Base-by-base conservation (phyloP, 2,113 vertebrate species). In the Syrrhaptes paradoxus region DNA sequence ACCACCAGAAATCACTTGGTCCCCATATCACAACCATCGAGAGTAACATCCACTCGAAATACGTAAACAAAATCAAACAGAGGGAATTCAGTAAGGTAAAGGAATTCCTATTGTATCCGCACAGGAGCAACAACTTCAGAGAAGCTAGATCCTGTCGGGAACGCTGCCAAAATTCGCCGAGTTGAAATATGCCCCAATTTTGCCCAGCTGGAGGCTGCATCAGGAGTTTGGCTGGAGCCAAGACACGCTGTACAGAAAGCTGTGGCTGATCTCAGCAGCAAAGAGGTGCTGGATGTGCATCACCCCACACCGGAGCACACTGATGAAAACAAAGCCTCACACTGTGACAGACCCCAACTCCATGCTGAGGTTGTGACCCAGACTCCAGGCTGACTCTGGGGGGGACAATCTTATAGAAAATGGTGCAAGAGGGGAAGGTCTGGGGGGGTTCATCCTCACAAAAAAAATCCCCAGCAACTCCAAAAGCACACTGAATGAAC, bases 11-110 rank as follows among this genome's bases (percentile, higher is more conserved):
- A 58, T 41, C 2, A 7, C 31, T n/a, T 55, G 48, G 34, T 36
- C 32, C 45, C 52, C 8, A 0, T 6, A 52, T 55, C 28, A 24
- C 1, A 28, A 58, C 34, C 72, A 36, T 2, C 19, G 52, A 32
- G 63, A 91, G 38, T 67, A 46, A 75, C 11, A 31, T 17, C 66
- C 43, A 20, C 57, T 21, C 18, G 4, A 88, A 90, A 79, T 6
- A 49, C 0, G 7, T 17, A 9, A 62, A 41, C 17, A 67, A 45
- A 66, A 54, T 24, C 66, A 52, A 12, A 41, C 19, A 32, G 57
- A 74, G 46, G 36, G 51, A 71, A 78, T 34, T 80, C 68, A n/a
- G 29, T 24, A 38, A 0, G 1, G 31, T 10, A 68, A 57, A 93
- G 20, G 31, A 57, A 48, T n/a, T 61, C 46, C 49, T 38, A 20